Evolutionary conservation across 2,113 vertebrate species (phyloP).

Genomic region (Alces alces): DNA sequence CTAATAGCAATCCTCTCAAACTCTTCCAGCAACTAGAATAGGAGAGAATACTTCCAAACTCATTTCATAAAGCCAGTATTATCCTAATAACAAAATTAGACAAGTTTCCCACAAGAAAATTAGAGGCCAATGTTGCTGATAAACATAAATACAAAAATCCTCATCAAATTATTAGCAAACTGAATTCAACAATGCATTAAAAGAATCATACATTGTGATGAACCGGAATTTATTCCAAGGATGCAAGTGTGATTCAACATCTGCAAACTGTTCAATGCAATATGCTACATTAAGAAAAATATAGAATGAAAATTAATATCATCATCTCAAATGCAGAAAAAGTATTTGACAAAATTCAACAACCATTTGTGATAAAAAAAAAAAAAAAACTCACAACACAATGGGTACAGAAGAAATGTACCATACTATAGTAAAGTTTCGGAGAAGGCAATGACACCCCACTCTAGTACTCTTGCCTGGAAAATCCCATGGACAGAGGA

Average conservation of each 20-base stretch:
- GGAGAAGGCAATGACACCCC: too few species aligned
- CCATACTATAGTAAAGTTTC: not conserved
- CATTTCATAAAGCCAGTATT: not conserved
- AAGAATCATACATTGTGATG: not conserved
- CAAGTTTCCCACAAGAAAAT: not conserved
- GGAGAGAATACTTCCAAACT: not conserved
- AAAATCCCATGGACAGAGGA: too few species aligned
- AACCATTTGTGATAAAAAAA: not conserved
- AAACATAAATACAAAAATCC: not conserved
- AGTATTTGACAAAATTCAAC: not conserved
- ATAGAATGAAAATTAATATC: not conserved
- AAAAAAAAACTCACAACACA: not conserved
- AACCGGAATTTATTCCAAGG: not conserved
- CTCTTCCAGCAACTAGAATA: not conserved
- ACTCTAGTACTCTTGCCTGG: too few species aligned
- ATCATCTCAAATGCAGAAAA: not conserved
- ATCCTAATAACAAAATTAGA: not conserved
- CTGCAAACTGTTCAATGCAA: not conserved
- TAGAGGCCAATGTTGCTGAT: not conserved
- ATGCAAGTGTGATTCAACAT: not conserved
- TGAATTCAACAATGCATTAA: not conserved
- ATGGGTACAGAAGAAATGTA: not conserved
- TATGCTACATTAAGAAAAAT: not conserved
- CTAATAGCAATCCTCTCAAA: not conserved
- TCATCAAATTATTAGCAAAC: not conserved